Conservation (phyloP, 2,888 invertebrate species). For the Petrolisthes manimaculis region DNA sequence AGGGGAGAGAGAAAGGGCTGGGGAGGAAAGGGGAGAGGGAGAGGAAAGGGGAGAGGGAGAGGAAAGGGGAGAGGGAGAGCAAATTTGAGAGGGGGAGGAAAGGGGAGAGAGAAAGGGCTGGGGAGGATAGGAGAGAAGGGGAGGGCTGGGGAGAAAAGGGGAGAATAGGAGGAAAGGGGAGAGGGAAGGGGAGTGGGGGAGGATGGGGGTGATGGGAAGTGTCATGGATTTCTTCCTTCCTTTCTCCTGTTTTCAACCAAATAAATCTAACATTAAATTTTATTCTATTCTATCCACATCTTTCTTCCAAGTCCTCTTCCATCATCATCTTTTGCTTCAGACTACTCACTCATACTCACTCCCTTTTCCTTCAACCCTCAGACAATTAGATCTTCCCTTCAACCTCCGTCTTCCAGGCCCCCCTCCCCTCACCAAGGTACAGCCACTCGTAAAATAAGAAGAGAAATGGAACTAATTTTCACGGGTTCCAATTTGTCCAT, state of each 20-base stretch:
- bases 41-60: not conserved
- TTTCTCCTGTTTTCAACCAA: conserved; percentile 19
- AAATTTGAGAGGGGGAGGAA: too few relatives aligned
- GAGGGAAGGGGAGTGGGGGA: not conserved
- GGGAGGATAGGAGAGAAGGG: not conserved
- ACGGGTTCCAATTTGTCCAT: conserved; percentile 7
- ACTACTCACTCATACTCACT: conserved; percentile 3
- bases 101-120: not conserved
- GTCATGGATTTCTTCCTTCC: not conserved
- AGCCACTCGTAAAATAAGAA: not conserved
- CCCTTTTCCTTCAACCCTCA: not conserved
- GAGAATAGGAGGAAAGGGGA: not conserved
- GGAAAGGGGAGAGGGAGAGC: too few relatives aligned
- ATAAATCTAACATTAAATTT: too few relatives aligned
- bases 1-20: not conserved
- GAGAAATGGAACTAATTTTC: conserved; percentile 10
- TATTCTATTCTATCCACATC: conserved; percentile 3
- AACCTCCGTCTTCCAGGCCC: not conserved
- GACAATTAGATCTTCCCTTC: too few relatives aligned
- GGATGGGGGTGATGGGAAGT: not conserved
- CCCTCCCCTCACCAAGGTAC: conserved; percentile 8
- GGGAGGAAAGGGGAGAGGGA: not conserved
- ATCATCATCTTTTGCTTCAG: conserved; percentile 7
- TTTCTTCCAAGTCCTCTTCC: conserved; percentile 19
- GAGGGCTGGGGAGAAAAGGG: not conserved